These are phyloP conservation scores for Uropetala carovei DNA, from an alignment of 2,888 invertebrate genomes.

Conservation along the genomic window DNA sequence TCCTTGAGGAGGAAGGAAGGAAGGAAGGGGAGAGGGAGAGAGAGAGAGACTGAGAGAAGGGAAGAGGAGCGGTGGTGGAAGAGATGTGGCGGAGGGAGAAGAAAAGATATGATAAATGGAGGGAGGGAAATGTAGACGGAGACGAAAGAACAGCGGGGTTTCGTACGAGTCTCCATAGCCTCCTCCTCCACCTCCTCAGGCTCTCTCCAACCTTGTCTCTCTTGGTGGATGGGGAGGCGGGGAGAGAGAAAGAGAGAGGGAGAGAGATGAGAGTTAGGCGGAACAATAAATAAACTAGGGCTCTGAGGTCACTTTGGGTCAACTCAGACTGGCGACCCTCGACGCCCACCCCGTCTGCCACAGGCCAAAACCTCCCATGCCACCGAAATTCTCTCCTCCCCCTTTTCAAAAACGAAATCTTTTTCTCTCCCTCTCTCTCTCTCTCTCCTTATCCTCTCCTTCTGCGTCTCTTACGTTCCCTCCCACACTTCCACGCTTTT, in stretches of 20 bases:
- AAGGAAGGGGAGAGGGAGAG: slow-evolving; percentile 31
- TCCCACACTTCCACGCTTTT: slow-evolving; percentile 38
- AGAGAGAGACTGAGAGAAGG: too few species aligned
- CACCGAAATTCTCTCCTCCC: neutral
- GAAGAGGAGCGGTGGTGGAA: neutral
- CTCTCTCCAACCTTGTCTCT: neutral
- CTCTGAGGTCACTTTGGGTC: slow-evolving; percentile 42
- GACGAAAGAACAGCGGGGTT: slow-evolving; percentile 61
- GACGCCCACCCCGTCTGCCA: slow-evolving; percentile 38
- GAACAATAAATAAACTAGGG: slow-evolving; percentile 63
- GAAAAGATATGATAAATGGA: slow-evolving; percentile 59
- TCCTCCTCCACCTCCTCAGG: neutral
- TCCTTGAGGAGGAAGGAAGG: neutral
- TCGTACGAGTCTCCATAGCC: slow-evolving; percentile 18
- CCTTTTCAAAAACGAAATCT: slow-evolving; percentile 24
- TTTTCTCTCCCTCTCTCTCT: neutral
- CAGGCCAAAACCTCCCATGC: slow-evolving; percentile 11
- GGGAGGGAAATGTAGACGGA: slow-evolving; percentile 60
- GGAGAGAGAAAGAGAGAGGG: slow-evolving; percentile 14
- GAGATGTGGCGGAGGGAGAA: neutral
- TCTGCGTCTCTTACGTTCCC: neutral
- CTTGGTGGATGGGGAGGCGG: neutral
- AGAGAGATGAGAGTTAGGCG: slow-evolving; percentile 36
- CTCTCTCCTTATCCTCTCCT: neutral
- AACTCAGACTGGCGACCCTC: slow-evolving; percentile 52